Conservation (phyloP, 2,888 invertebrate genomes). For the Fragum fragum region DNA sequence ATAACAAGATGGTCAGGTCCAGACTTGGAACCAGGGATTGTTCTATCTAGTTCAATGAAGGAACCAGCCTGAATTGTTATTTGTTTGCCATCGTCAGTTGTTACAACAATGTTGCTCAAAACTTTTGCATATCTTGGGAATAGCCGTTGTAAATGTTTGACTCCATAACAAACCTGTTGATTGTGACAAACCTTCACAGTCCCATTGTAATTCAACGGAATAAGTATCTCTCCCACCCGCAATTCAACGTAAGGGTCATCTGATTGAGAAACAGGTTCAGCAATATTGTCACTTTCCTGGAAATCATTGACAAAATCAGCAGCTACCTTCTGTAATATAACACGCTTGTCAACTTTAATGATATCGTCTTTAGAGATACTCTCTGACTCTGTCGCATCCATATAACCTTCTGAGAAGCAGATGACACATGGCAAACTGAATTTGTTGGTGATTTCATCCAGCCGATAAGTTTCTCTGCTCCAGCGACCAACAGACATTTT, state of each 20-base stretch:
- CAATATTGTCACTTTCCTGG: background rate
- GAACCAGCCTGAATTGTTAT: conserved; percentile 36
- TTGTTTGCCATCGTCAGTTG: conserved; percentile 11
- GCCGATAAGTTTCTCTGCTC: conserved; percentile 47
- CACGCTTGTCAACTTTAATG: conserved; percentile 46
- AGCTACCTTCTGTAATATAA: conserved; percentile 45
- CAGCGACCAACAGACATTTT: conserved; percentile 35
- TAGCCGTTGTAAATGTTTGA: conserved; percentile 26
- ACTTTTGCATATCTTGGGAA: conserved; percentile 51
- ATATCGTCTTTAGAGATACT: conserved; percentile 55
- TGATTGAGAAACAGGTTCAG: background rate
- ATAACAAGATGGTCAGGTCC: conserved; percentile 39
- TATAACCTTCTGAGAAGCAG: conserved; percentile 47
- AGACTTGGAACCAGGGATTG: conserved; percentile 34
- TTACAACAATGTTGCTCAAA: conserved; percentile 21
- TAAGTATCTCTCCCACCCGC: conserved; percentile 37
- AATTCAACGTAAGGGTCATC: conserved; percentile 33
- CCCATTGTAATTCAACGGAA: conserved; percentile 50
- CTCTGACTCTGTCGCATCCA: conserved; percentile 44
- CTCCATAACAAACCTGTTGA: conserved; percentile 31
- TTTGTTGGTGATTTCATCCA: conserved; percentile 42
- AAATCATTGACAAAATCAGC: conserved; percentile 41
- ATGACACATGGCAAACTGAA: conserved; percentile 51
- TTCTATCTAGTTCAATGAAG: conserved; percentile 48
- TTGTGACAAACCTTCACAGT: conserved; percentile 32